Evolutionary conservation across 2,797 vertebrate genomes (phyloP), one percentile per base, ranked within the genome.

Genomic region (Hozukius guyotensis): DNA sequence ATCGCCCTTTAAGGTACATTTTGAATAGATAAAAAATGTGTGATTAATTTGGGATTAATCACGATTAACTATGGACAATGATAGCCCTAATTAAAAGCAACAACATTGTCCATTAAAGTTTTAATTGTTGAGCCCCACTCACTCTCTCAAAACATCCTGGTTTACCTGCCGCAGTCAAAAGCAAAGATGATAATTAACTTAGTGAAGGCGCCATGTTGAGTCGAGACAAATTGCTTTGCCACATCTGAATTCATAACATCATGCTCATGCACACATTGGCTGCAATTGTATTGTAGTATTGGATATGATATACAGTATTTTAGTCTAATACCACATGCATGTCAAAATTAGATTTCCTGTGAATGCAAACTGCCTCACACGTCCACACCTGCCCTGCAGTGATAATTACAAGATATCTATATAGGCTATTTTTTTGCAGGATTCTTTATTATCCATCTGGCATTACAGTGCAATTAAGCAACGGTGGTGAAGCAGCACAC

Each of bases 181-280:
- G 49, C n/a, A 71, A 70, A 36, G 61, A 84, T 52, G 55, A 61
- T 83, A 84, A 88, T 90, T 81, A 81, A 72, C 64, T 78, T 32
- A 56, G 72, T 63, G 77, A 70, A 72, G 76, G 78, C 49, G 57
- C 38, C 4, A 22, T 22, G 52, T 53, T 22, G n/a, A 53, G 52
- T 22, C 8, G 18, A 49, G 46, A 49, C 46, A 49, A 20, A 49
- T 49, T 53, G 52, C 52, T 53, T 53, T 22, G 52, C 52, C 52
- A 53, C 52, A n/a, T 53, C 20, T n/a, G 52, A 53, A 53, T 53
- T 53, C n/a, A 49, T 49, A 49, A 20, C 52, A 53, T 53, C 52
- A 53, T 22, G 20, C n/a, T n/a, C 8, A 53, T 53, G 52, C 52
- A 53, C 49, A n/a, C 6, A 29, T 65, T 60, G 53, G 5, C 27